These are phyloP conservation scores for Tachystola acroxantha DNA, from an alignment of 2,888 invertebrate genomes.

Conservation along the genomic window DNA sequence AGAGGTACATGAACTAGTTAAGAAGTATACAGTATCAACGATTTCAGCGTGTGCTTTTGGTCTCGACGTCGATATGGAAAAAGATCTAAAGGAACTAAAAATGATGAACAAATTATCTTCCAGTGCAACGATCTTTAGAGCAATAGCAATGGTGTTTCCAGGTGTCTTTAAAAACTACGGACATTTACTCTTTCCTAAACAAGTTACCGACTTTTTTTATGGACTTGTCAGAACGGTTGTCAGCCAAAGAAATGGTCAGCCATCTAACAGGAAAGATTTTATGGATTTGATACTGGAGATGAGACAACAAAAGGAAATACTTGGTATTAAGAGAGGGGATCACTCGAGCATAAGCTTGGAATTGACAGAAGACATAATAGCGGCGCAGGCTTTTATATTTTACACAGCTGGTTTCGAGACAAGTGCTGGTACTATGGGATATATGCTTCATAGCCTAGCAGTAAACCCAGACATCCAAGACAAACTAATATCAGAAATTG, in stretches of 20 bases:
- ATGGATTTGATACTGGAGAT: slow-evolving; percentile 44
- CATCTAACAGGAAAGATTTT: slow-evolving; percentile 37
- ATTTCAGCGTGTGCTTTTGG: slow-evolving; percentile 42
- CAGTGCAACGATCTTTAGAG: slow-evolving; percentile 13
- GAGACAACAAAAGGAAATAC: slow-evolving; percentile 26
- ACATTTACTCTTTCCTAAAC: slow-evolving; percentile 25
- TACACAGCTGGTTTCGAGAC: slow-evolving; percentile 58
- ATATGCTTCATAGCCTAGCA: slow-evolving; percentile 42
- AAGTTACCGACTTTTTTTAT: slow-evolving; percentile 26
- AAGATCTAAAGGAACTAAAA: slow-evolving; percentile 7
- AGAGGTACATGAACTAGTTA: slow-evolving; percentile 26
- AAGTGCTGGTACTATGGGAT: slow-evolving; percentile 44
- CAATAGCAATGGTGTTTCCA: slow-evolving; percentile 39
- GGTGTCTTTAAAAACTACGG: slow-evolving; percentile 33
- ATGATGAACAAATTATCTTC: slow-evolving; percentile 19
- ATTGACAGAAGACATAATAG: slow-evolving; percentile 29
- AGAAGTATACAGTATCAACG: slow-evolving; percentile 32
- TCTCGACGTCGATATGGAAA: slow-evolving; percentile 27
- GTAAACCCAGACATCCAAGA: slow-evolving; percentile 41
- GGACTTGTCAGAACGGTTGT: slow-evolving; percentile 27
- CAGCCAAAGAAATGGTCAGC: slow-evolving; percentile 30
- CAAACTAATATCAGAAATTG: slow-evolving; percentile 36
- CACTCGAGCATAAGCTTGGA: slow-evolving; percentile 18
- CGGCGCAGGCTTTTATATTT: slow-evolving; percentile 39
- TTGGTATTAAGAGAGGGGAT: slow-evolving; percentile 15